These are phyloP conservation scores for Anoncus sp. DNA, from an alignment of 2,888 invertebrate genomes.

Conservation along the genomic window DNA sequence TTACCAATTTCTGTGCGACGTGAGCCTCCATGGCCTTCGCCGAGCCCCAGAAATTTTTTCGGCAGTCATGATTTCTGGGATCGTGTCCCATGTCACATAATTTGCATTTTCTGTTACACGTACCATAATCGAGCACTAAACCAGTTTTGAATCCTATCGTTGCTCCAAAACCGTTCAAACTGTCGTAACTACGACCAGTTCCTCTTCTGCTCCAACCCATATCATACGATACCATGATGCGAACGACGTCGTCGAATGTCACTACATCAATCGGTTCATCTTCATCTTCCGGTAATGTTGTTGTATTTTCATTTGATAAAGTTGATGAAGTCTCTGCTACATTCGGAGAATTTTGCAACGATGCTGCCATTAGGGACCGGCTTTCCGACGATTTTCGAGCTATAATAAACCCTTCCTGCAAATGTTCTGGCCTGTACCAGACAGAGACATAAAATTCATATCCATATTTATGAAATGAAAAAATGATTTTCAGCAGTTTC, in stretches of 20 bases:
- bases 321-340: too few relatives aligned
- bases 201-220: constrained; percentile 59
- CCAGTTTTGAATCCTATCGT: constrained; percentile 51
- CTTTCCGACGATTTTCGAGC: too few relatives aligned
- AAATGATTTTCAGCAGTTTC: too few relatives aligned
- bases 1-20: constrained; percentile 37
- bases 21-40: constrained; percentile 62
- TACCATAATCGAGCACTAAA: constrained; percentile 56
- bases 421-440: too few relatives aligned
- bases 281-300: too few relatives aligned
- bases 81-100: constrained; percentile 33
- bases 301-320: too few relatives aligned
- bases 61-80: constrained; percentile 58
- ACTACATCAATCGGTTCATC: too few relatives aligned
- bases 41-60: constrained; percentile 61
- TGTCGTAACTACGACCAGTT: constrained; percentile 54
- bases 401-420: too few relatives aligned
- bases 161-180: constrained; percentile 55
- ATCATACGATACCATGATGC: constrained; percentile 45
- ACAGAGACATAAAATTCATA: too few relatives aligned
- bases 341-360: too few relatives aligned
- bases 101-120: constrained; percentile 56
- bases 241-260: constrained; percentile 15
- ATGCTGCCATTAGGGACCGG: too few relatives aligned
- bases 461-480: too few relatives aligned